phyloP scores from a whole-genome alignment of 2,888 invertebrate genomes.

The Entomobrya multifasciata region DNA sequence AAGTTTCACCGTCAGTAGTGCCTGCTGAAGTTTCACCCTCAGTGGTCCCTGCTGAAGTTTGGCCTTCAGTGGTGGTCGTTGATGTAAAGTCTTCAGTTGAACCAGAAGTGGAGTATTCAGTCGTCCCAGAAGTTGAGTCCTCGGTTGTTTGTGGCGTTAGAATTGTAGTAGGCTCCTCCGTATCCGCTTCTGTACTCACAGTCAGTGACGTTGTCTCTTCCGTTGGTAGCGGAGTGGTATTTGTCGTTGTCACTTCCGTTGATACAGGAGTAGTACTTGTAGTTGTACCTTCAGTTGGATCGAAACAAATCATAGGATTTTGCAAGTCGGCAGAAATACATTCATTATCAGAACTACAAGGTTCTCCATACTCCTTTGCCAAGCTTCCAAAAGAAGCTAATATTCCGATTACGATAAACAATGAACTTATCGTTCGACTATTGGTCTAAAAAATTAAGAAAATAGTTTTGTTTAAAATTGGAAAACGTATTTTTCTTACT shows the following conservation, averaged over 20 bases:
- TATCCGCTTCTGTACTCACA: neutral
- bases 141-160: too few relatives aligned
- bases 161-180: constrained; percentile 19
- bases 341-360: neutral
- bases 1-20: too few relatives aligned
- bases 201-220: neutral
- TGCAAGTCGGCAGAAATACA: neutral
- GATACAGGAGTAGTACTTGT: constrained; percentile 4
- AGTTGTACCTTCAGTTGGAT: neutral
- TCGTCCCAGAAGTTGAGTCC: too few relatives aligned
- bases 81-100: too few relatives aligned
- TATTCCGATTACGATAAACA: neutral
- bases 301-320: neutral
- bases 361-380: constrained; percentile 6
- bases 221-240: neutral
- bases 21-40: too few relatives aligned
- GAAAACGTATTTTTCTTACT: neutral
- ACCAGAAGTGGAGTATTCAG: too few relatives aligned
- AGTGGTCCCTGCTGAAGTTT: too few relatives aligned
- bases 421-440: too few relatives aligned
- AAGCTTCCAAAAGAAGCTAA: neutral
- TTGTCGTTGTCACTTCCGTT: neutral
- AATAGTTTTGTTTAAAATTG: neutral
- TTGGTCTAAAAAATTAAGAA: neutral
- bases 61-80: too few relatives aligned